These are phyloP conservation scores for Agapornis canus DNA, from an alignment of 2,797 vertebrate species.

Conservation along the genomic window DNA sequence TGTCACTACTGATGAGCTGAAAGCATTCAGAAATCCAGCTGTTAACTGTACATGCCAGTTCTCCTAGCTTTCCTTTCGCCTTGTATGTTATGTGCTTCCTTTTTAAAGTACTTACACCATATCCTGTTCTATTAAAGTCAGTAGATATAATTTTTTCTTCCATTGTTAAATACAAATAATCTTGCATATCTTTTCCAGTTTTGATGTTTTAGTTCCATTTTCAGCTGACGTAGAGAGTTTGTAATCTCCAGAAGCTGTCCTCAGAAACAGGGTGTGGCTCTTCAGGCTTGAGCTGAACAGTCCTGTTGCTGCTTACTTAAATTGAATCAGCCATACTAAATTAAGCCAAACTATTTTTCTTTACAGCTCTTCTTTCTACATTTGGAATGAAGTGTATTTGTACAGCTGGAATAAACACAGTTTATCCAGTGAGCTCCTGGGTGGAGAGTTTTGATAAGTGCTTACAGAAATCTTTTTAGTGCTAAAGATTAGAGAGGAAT, in stretches of 20 bases:
- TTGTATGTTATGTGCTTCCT: background rate
- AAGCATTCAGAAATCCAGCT: background rate
- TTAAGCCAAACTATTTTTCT: background rate
- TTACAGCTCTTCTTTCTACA: background rate
- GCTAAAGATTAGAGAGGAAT: background rate
- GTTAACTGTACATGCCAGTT: background rate
- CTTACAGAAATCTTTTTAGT: background rate
- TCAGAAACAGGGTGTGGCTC: background rate
- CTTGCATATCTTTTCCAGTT: background rate
- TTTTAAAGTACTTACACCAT: background rate
- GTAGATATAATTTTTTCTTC: background rate
- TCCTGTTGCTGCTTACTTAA: background rate
- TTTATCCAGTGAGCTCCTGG: background rate
- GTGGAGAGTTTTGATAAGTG: background rate
- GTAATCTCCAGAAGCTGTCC: background rate
- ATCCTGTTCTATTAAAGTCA: slow-evolving; percentile 38
- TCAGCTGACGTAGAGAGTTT: background rate
- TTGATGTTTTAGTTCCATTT: background rate
- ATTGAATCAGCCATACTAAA: background rate
- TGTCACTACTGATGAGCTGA: background rate
- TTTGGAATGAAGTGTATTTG: background rate
- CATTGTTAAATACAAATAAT: background rate
- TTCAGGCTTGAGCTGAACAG: background rate
- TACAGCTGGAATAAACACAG: background rate
- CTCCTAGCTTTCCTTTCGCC: background rate